phyloP scores from a whole-genome alignment of 2,113 vertebrate species.

The Cololabis saira region DNA sequence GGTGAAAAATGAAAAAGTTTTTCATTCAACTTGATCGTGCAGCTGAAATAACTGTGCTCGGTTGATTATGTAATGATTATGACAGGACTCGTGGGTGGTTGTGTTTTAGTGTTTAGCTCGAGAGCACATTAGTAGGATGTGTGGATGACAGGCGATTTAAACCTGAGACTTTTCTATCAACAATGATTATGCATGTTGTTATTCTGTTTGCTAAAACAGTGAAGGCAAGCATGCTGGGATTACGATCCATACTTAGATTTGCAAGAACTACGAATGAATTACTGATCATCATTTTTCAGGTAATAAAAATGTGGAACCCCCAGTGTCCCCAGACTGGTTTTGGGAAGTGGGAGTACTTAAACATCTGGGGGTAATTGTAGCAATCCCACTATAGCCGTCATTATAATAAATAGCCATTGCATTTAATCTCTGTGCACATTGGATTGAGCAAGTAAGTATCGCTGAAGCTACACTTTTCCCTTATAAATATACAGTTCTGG shows the following conservation, averaged over 20 bases:
- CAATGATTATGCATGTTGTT: background rate
- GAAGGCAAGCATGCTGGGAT: background rate
- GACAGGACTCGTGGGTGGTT: background rate
- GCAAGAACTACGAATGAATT: background rate
- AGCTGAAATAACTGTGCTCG: background rate
- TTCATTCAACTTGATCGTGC: background rate
- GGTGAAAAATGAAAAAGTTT: background rate
- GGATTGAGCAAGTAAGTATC: slow-evolving; percentile 27
- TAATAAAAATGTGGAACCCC: slow-evolving; percentile 11
- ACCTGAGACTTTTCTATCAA: slow-evolving; percentile 1
- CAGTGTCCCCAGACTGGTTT: slow-evolving; percentile 1
- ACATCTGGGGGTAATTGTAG: slow-evolving; percentile 33
- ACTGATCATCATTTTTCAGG: slow-evolving; percentile 11
- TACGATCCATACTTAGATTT: slow-evolving; percentile 15
- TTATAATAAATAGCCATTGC: slow-evolving; percentile 32
- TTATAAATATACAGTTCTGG: slow-evolving; percentile 27
- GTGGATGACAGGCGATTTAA: slow-evolving; percentile 9
- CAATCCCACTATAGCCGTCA: slow-evolving; percentile 19
- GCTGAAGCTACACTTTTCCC: slow-evolving; percentile 12
- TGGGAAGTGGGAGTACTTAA: slow-evolving; percentile 1
- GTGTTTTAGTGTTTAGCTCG: slow-evolving; percentile 9
- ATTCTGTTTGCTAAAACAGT: background rate
- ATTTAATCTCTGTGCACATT: slow-evolving; percentile 21
- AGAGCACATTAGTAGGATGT: slow-evolving; percentile 4
- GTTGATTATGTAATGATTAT: background rate